Evolutionary conservation across 2,888 invertebrate genomes (phyloP).

Genomic region (Nemotelus pantherinus): DNA sequence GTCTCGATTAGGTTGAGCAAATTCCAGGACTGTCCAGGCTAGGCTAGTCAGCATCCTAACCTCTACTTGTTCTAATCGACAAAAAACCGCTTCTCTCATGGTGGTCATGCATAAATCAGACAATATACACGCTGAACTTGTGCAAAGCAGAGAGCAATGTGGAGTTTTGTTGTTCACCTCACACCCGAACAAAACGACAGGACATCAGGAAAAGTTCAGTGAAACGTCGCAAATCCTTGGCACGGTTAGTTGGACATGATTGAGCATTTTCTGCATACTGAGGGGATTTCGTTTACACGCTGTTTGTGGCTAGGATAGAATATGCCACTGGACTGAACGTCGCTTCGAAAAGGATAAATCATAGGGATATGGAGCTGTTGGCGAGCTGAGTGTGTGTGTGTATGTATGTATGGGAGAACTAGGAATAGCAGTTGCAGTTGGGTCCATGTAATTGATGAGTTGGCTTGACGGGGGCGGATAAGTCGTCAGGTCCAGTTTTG

Average conservation of each 20-base stretch:
- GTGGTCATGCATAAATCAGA: slow-evolving; percentile 36
- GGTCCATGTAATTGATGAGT: slow-evolving; percentile 36
- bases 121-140: background rate
- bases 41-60: background rate
- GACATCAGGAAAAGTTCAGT: slow-evolving; percentile 28
- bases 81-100: background rate
- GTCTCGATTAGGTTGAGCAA: slow-evolving; percentile 26
- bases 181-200: background rate
- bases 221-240: slow-evolving; percentile 34
- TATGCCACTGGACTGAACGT: background rate
- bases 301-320: slow-evolving; percentile 28
- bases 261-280: slow-evolving; percentile 42
- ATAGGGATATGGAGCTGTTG: slow-evolving; percentile 9
- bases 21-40: background rate
- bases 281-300: slow-evolving; percentile 35
- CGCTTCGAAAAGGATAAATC: background rate
- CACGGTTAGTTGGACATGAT: slow-evolving; percentile 45
- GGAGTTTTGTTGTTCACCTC: background rate
- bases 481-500: background rate
- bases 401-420: background rate
- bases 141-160: background rate
- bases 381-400: background rate
- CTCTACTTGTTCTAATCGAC: background rate
- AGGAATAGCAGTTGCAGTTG: background rate
- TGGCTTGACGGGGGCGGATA: slow-evolving; percentile 20